Base-by-base conservation (phyloP, 1,140 invertebrate genomes). In the Scaptodrosophila lebanonensis region DNA sequence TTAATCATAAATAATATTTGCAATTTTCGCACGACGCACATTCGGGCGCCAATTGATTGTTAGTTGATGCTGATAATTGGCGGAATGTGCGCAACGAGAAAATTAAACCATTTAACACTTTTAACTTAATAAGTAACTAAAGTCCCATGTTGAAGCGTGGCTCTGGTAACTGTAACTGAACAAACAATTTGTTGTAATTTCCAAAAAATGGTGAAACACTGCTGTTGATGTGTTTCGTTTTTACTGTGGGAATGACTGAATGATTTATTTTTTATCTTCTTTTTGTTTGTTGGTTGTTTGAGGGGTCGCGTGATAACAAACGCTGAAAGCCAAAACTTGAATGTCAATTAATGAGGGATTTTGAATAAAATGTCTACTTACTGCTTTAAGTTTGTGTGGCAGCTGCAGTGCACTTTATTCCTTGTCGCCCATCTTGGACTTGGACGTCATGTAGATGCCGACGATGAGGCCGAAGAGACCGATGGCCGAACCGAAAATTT, bases 381-480 rank as follows among this genome's bases (percentile, higher is more conserved):
- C 25, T 13, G 59, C 72, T 77, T 16, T n/a, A n/a, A 79, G 69
- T 40, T 56, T 53, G 63, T 20, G 17, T 3, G 13, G 3, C 4
- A 32, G 20, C 39, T 53, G 17, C 17, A 20, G 33, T 15, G 32
- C 45, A 25, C 25, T 38, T 67, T 73, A 85, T 18, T 75, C 79
- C 70, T 88, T 88, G 85, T 90, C 89, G 67, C 89, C 89, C 89
- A 90, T 90, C 86, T 89, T 90, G 49, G 89, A 87, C 87, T 91
- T 92, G 59, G 91, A 91, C 30, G 90, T 91, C 91, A 98, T 95
- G 87, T 98, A 95, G 88, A 99, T 97, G 60, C 96, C 95, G 49
- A 99, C 96, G 88, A 99, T 99, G n/a, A 99, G 91, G 53, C 97
- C 97, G 89, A 99, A 99, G 0, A 99, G 91, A 85, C 97, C 97